Conservation (phyloP, 2,888 invertebrate species). For the Allygus modestus region DNA sequence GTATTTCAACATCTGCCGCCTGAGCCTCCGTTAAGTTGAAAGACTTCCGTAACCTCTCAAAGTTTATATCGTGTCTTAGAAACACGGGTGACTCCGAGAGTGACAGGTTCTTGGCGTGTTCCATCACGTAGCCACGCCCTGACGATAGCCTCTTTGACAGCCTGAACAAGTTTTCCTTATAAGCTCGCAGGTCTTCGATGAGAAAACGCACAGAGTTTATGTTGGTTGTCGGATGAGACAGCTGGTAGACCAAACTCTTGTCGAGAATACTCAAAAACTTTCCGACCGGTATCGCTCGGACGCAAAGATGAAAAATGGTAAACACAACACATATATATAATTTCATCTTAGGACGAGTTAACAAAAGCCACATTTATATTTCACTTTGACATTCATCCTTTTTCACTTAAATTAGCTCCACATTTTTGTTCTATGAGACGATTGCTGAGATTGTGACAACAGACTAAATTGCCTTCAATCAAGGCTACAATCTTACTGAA, state of each 20-base stretch:
- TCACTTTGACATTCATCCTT: constrained; percentile 3
- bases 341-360: constrained; percentile 7
- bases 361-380: constrained; percentile 12
- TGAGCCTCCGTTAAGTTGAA: constrained; percentile 38
- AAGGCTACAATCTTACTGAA: too few relatives aligned
- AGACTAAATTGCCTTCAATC: too few relatives aligned
- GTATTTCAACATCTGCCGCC: constrained; percentile 9
- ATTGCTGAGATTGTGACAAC: too few relatives aligned
- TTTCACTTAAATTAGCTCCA: not conserved
- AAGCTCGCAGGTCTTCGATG: constrained; percentile 37
- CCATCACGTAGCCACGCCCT: constrained; percentile 35
- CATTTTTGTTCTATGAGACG: not conserved
- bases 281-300: constrained; percentile 17
- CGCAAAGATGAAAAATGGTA: constrained; percentile 5
- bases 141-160: not conserved
- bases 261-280: constrained; percentile 39
- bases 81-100: not conserved
- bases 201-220: constrained; percentile 37
- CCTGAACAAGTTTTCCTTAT: constrained; percentile 35
- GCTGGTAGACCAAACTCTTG: constrained; percentile 44
- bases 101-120: constrained; percentile 34
- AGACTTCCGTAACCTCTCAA: not conserved
- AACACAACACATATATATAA: constrained; percentile 12
- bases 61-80: constrained; percentile 5
- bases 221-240: constrained; percentile 30